Conservation (phyloP, 2,797 vertebrate genomes). For the Aphelocoma californica region DNA sequence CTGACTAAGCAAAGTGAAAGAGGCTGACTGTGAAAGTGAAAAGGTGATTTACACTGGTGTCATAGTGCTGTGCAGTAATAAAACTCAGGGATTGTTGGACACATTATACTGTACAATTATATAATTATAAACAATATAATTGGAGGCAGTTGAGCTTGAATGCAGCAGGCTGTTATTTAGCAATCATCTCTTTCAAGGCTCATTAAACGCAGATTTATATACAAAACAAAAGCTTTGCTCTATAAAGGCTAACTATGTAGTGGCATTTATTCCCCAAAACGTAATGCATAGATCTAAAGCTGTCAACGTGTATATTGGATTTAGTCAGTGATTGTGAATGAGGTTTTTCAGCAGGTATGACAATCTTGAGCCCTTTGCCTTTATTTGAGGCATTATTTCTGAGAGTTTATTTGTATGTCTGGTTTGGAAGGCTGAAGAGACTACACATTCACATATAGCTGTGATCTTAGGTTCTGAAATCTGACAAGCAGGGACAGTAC, state of each 20-base stretch:
- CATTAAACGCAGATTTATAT: conserved; percentile 72
- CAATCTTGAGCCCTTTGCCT: not conserved
- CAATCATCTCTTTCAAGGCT: conserved; percentile 74
- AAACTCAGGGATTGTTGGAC: conserved; percentile 58
- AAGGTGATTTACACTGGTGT: conserved; percentile 56
- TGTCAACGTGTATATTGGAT: conserved; percentile 23
- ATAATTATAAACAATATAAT: conserved; percentile 74
- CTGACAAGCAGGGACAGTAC: not conserved
- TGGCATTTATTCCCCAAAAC: conserved; percentile 53
- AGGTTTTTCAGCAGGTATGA: not conserved
- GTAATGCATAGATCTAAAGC: conserved; percentile 24
- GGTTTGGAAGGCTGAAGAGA: not conserved
- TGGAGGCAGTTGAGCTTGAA: conserved; percentile 71
- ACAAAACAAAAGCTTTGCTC: conserved; percentile 67
- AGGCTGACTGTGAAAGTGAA: conserved; percentile 52
- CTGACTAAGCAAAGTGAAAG: conserved; percentile 54
- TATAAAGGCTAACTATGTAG: conserved; percentile 43
- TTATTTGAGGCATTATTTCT: not conserved
- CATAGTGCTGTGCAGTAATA: conserved; percentile 42
- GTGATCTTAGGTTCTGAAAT: not conserved
- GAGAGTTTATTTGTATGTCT: not conserved
- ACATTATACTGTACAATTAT: conserved; percentile 62
- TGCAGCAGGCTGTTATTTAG: conserved; percentile 69
- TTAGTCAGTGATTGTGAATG: conserved; percentile 19
- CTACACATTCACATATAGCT: not conserved